Percentiles rank a stretch among this genome's conserved stretches.
These are phyloP conservation scores for Trissolcus japonicus DNA, from an alignment of 2,888 invertebrate species.

Conservation along the genomic window DNA sequence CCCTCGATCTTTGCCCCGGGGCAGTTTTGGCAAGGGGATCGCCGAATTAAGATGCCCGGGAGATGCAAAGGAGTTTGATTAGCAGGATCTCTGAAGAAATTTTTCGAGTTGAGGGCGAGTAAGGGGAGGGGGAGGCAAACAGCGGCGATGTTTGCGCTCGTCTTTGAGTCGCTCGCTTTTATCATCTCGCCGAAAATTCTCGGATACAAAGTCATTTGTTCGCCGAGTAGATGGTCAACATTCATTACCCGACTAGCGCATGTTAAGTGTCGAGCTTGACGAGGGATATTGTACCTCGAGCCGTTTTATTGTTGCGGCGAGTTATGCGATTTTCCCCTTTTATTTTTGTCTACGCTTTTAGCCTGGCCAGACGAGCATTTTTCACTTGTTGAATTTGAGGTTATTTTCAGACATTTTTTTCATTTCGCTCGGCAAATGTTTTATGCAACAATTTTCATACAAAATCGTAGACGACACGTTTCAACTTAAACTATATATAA, in stretches of 20 bases:
- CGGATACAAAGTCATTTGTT: conserved; percentile 29
- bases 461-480: too few species aligned
- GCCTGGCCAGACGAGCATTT: not conserved
- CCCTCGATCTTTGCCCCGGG: conserved; percentile 20
- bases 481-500: too few species aligned
- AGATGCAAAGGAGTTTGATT: not conserved
- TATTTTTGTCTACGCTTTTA: conserved; percentile 8
- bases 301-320: conserved; percentile 27
- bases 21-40: not conserved
- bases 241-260: conserved; percentile 39
- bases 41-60: conserved; percentile 1
- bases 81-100: not conserved
- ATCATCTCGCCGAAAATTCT: conserved; percentile 17
- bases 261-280: conserved; percentile 39
- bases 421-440: not conserved
- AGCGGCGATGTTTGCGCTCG: conserved; percentile 4
- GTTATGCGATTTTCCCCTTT: conserved; percentile 10
- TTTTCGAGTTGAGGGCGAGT: not conserved
- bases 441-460: too few species aligned
- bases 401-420: conserved; percentile 1
- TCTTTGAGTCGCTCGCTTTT: conserved; percentile 20
- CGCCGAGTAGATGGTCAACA: conserved; percentile 43
- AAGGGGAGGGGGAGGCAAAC: conserved; percentile 4
- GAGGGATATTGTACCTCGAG: conserved; percentile 33
- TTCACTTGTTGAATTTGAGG: not conserved